A percentile compares a stretch with the other conserved stretches of the same genome.
These are phyloP conservation scores for Apodemia duryi DNA, from an alignment of 2,888 invertebrate genomes.

Conservation along the genomic window DNA sequence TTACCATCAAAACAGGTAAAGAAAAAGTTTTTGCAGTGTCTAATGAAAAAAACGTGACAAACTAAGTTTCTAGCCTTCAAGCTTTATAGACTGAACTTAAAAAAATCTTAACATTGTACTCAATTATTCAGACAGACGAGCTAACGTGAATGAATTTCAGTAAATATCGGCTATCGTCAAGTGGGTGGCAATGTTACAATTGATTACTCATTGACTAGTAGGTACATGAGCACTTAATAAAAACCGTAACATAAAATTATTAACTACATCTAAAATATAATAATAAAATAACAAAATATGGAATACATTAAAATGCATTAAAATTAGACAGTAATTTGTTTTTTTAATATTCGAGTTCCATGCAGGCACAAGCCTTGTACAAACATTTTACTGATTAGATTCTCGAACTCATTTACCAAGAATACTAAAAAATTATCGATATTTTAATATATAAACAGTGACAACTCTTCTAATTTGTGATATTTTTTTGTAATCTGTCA, in stretches of 20 bases:
- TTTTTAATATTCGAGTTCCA: neutral
- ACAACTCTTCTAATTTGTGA: too few species aligned
- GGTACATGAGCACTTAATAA: constrained; percentile 9
- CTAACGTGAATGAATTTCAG: too few species aligned
- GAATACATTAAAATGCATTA: constrained; percentile 8
- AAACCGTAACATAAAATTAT: neutral
- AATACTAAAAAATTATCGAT: neutral
- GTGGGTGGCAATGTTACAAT: neutral
- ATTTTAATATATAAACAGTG: too few species aligned
- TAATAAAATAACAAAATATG: neutral
- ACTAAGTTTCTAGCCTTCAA: too few species aligned
- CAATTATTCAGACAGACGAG: too few species aligned
- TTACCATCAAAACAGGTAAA: too few species aligned
- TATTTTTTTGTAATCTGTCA: too few species aligned
- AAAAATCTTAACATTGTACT: too few species aligned
- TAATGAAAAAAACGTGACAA: too few species aligned
- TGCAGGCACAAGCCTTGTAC: neutral
- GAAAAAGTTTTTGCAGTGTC: too few species aligned
- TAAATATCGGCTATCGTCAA: neutral
- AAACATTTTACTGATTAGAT: neutral
- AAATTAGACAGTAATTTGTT: neutral
- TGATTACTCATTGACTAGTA: constrained; percentile 9
- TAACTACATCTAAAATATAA: neutral
- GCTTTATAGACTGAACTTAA: too few species aligned
- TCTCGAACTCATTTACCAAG: neutral